A percentile compares a stretch with the other conserved stretches of the same genome.
Conservation (phyloP, 2,113 vertebrate genomes). For the Bufo bufo region DNA sequence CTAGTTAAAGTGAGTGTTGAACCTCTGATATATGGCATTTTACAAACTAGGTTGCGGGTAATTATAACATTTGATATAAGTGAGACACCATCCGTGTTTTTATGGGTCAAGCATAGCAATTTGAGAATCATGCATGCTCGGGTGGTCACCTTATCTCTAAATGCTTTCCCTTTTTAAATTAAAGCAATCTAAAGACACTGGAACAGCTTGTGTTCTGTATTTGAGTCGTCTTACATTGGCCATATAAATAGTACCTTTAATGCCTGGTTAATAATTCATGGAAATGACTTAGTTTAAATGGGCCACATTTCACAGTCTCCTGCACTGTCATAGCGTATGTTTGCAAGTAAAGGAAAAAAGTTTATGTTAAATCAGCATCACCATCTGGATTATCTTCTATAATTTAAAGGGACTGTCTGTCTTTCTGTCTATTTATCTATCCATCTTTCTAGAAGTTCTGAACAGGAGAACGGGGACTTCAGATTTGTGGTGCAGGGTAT, state of each 20-base stretch:
- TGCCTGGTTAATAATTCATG: constrained; percentile 56
- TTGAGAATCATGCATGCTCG: constrained; percentile 33
- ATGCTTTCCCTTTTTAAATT: constrained; percentile 40
- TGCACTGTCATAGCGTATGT: constrained; percentile 30
- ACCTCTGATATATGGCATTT: constrained; percentile 55
- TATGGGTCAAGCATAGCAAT: constrained; percentile 28
- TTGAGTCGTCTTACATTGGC: constrained; percentile 36
- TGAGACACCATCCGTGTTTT: constrained; percentile 34
- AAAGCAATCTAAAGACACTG: constrained; percentile 37
- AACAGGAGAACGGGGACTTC: too few relatives aligned
- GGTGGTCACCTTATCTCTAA: constrained; percentile 32
- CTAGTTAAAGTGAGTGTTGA: constrained; percentile 66
- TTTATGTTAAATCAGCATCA: constrained; percentile 42
- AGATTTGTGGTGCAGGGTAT: too few relatives aligned
- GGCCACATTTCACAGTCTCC: constrained; percentile 10
- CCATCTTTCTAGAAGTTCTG: too few relatives aligned
- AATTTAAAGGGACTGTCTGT: not conserved
- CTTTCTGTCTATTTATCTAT: too few relatives aligned
- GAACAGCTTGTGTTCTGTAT: constrained; percentile 40
- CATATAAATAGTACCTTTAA: constrained; percentile 47
- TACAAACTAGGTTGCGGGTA: constrained; percentile 33
- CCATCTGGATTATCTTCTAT: constrained; percentile 5
- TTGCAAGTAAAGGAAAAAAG: constrained; percentile 27
- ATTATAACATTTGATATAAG: constrained; percentile 49
- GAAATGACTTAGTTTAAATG: constrained; percentile 55